phyloP scores from a whole-genome alignment of 2,797 vertebrate species.

The Pelochelys cantorii region DNA sequence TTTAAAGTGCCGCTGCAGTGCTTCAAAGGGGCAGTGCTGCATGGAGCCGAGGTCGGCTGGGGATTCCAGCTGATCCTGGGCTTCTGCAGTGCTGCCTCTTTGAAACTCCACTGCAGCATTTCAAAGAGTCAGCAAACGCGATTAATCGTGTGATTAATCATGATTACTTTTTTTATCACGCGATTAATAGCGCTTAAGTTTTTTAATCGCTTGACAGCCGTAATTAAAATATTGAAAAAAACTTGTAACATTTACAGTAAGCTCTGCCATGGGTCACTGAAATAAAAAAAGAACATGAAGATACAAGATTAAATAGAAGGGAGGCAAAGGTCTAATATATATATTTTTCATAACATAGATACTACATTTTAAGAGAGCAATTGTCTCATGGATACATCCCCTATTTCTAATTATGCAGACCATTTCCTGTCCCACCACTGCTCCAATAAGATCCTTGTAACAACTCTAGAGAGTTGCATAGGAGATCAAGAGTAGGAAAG shows the following conservation, averaged over 20 bases:
- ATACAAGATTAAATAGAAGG: background rate
- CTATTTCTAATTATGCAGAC: accelerated
- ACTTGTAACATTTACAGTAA: background rate
- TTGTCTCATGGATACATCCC: accelerated
- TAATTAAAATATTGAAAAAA: conserved; percentile 23
- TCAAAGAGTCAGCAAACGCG: too few species aligned
- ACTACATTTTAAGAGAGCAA: accelerated
- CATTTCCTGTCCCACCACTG: background rate
- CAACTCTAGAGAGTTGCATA: accelerated
- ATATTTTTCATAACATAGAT: background rate
- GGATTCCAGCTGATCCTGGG: too few species aligned
- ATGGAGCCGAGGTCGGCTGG: too few species aligned
- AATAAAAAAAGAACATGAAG: background rate
- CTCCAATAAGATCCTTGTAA: accelerated
- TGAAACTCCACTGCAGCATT: too few species aligned
- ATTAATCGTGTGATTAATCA: too few species aligned
- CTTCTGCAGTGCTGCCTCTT: too few species aligned
- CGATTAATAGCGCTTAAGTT: too few species aligned
- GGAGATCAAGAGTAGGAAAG: background rate
- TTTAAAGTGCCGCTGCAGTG: too few species aligned
- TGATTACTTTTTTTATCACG: too few species aligned
- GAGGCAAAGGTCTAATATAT: background rate
- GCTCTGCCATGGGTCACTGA: background rate
- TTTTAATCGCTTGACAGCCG: too few species aligned
- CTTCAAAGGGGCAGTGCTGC: too few species aligned